These are phyloP conservation scores for Nixonia krombeini DNA, from an alignment of 1,140 invertebrate genomes.

Conservation along the genomic window DNA sequence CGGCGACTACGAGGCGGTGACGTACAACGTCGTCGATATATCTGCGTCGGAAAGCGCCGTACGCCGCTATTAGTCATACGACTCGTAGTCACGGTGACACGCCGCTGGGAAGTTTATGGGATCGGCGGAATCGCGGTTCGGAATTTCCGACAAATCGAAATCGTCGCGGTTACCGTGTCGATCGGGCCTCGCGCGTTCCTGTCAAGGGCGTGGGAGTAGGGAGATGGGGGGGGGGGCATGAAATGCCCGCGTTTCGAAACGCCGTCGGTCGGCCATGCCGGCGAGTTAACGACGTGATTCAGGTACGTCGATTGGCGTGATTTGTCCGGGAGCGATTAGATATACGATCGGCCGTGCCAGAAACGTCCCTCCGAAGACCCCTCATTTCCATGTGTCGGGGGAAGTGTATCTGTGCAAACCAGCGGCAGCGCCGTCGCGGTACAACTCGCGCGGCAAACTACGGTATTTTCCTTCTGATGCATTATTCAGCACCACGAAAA, in stretches of 20 bases:
- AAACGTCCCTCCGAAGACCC: too few species aligned
- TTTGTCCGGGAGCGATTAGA: conserved; percentile 42
- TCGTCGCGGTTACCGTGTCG: too few species aligned
- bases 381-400: conserved; percentile 22
- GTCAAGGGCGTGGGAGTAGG: neutral
- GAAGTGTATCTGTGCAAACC: conserved; percentile 20
- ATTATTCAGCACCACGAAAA: too few species aligned
- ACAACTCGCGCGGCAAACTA: neutral
- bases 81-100: too few species aligned
- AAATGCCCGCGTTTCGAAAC: conserved; percentile 22
- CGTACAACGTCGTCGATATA: neutral
- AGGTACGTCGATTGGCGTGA: conserved; percentile 31
- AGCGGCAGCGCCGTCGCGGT: conserved; percentile 11
- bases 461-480: too few species aligned
- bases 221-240: neutral
- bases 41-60: too few species aligned
- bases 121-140: too few species aligned
- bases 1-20: neutral
- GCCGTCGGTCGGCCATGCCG: conserved; percentile 10
- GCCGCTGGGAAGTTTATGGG: too few species aligned
- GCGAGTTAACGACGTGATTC: conserved; percentile 42
- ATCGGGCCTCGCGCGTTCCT: too few species aligned
- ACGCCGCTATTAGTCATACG: too few species aligned
- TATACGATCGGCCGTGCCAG: conserved; percentile 35
- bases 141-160: too few species aligned